Evolutionary conservation across 2,888 invertebrate species (phyloP), one percentile per base, ranked within the genome.

Genomic region (Apantesis nais): DNA sequence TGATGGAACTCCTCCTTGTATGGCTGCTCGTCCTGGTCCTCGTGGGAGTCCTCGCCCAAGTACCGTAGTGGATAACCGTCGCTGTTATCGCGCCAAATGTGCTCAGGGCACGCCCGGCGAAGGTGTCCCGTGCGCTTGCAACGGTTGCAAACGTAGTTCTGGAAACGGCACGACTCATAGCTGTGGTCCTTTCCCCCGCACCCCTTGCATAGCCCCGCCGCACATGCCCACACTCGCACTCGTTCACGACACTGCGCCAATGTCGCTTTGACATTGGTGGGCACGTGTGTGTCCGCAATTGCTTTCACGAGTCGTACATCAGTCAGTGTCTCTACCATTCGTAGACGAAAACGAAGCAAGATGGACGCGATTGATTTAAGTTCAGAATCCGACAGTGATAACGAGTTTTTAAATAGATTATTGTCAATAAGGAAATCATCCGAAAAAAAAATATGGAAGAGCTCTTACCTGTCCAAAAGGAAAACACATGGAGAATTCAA

Each of bases 371-470:
- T 71, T 67, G 44, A 64, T 69, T 19, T 58, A 52, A 67, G 67
- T 62, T 41, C 67, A 63, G 67, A 63, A 63, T 67, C 70, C 64
- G 70, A 73, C 70, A 66, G 66, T 65, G 70, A 61, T 66, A 48
- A 66, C 60, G 61, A n/a, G n/a, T n/a, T n/a, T n/a, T n/a, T n/a
- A n/a, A n/a, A 65, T 44, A 65, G 64, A 65, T 69, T 69, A 69
- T 65, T 69, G 60, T 69, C 64, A 69, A 69, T 65, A 69, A 69
- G 65, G 69, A 69, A 69, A 69, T 69, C 69, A 69, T 69, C 69
- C 60, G 65, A 37, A 41, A 69, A 69, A 69, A 69, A 69, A 41
- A 69, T 64, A 64, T 69, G 69, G 65, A 64, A 69, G 65, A 58
- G 69, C 69, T 65, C 69, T 69, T 69, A 65, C 65, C 64, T 69